Evolutionary conservation across 2,888 invertebrate genomes (phyloP).

Genomic region (Macroteleia sp.): DNA sequence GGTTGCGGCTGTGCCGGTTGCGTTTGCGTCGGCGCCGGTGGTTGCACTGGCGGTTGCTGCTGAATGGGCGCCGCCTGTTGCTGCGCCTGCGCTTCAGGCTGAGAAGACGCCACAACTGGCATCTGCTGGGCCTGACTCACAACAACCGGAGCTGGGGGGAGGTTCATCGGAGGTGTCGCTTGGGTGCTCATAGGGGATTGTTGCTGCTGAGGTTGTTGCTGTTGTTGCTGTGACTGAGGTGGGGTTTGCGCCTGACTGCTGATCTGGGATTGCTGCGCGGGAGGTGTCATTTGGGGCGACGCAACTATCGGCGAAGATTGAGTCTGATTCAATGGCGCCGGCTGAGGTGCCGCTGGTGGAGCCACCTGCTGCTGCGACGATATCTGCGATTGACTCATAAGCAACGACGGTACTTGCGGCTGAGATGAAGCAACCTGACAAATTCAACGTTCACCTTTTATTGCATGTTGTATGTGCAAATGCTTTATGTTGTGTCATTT

Average conservation of each 20-base stretch:
- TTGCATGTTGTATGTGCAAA: too few relatives aligned
- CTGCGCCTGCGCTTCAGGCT: conserved; percentile 65
- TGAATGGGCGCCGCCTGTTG: not conserved
- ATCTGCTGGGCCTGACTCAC: conserved; percentile 62
- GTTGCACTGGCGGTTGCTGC: conserved; percentile 56
- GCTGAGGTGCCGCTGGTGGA: conserved; percentile 67
- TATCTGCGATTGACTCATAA: conserved; percentile 72
- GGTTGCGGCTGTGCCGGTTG: conserved; percentile 54
- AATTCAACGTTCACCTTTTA: too few relatives aligned
- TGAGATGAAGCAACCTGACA: conserved; percentile 40
- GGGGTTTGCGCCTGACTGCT: conserved; percentile 31
- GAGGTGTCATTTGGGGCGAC: conserved; percentile 60
- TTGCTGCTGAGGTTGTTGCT: conserved; percentile 25
- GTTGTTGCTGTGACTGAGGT: conserved; percentile 11
- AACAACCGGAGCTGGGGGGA: not conserved
- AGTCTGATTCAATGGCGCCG: conserved; percentile 71
- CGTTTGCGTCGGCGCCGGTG: conserved; percentile 55
- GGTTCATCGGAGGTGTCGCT: conserved; percentile 64
- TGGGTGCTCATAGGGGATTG: conserved; percentile 64
- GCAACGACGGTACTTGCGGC: conserved; percentile 17
- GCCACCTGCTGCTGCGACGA: conserved; percentile 57
- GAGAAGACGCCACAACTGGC: conserved; percentile 65
- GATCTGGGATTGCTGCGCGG: conserved; percentile 36
- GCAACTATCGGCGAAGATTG: conserved; percentile 59
- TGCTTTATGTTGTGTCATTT: too few relatives aligned